Evolutionary conservation across 2,888 invertebrate genomes (phyloP), one percentile per base, ranked within the genome.

Genomic region (Agrilus biguttatus): DNA sequence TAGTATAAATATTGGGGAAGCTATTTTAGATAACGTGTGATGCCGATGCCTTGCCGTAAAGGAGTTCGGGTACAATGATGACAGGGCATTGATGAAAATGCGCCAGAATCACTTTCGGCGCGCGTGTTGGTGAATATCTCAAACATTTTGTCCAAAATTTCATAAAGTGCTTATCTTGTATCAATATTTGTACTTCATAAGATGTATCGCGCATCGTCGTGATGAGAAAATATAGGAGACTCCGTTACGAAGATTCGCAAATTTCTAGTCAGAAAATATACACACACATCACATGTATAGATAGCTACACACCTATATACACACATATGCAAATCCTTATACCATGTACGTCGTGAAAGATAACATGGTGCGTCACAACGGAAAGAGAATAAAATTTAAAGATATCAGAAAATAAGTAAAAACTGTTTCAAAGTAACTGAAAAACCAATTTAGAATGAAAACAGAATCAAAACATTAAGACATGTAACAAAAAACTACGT

Each of bases 151-250:
- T 61, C 62, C 62, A 61, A 63, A 62, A 63, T 62, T 65, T 64
- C 62, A 63, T 64, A 62, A 64, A 61, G 60, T 61, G 60, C 62
- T 64, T 65, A 65, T 64, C 65, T 62, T 62, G 61, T 65, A 64
- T 65, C 65, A 66, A 66, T 65, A 66, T 66, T 66, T 65, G 66
- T 62, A 63, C 62, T 64, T 62, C 61, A 56, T 53, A 60, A 62
- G 61, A 62, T 55, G 58, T 58, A 63, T 64, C 59, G 59, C 57
- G 51, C 52, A 35, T 28, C 42, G 37, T 39, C 41, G 47, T 44
- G 46, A 46, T 42, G 44, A 46, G 43, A 46, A 43, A 45, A 44
- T 28, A 28, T 28, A 8, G 28, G 28, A 8, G 37, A 6, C 17
- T 39, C 19, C 23, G n/a, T 28, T 28, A 4, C 28, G 28, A 28